phyloP scores from a whole-genome alignment of 2,888 invertebrate genomes.

The Plemyria rubiginata region DNA sequence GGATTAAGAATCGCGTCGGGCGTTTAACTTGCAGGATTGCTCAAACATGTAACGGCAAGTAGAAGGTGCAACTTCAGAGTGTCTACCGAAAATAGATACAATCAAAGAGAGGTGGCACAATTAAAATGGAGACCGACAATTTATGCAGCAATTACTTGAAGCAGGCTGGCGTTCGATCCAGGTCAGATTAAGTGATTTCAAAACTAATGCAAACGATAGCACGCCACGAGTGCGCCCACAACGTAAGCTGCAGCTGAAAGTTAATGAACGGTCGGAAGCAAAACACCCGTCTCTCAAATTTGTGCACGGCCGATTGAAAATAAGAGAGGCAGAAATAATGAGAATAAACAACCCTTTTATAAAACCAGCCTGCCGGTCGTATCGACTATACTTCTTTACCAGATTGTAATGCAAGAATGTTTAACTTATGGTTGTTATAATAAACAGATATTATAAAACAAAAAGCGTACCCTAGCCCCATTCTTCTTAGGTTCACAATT shows the following conservation, averaged over 20 bases:
- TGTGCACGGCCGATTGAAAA: constrained; percentile 56
- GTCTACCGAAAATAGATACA: constrained; percentile 29
- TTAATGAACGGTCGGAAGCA: constrained; percentile 68
- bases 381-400: constrained; percentile 12
- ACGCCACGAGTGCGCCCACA: constrained; percentile 63
- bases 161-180: constrained; percentile 75
- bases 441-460: background rate
- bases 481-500: constrained; percentile 7
- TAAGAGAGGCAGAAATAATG: constrained; percentile 39
- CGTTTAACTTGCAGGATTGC: background rate
- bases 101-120: constrained; percentile 60
- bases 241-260: constrained; percentile 60
- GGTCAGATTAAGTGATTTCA: constrained; percentile 82
- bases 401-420: constrained; percentile 11
- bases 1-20: constrained; percentile 15
- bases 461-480: background rate
- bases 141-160: constrained; percentile 80
- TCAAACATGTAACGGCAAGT: background rate
- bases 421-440: constrained; percentile 15
- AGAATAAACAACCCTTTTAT: constrained; percentile 29
- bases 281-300: constrained; percentile 53
- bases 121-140: constrained; percentile 72
- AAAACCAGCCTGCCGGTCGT: constrained; percentile 14
- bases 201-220: constrained; percentile 79
- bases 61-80: constrained; percentile 9